phyloP scores from a whole-genome alignment of 2,888 invertebrate species.

The Caenorhabditis zanzibari region DNA sequence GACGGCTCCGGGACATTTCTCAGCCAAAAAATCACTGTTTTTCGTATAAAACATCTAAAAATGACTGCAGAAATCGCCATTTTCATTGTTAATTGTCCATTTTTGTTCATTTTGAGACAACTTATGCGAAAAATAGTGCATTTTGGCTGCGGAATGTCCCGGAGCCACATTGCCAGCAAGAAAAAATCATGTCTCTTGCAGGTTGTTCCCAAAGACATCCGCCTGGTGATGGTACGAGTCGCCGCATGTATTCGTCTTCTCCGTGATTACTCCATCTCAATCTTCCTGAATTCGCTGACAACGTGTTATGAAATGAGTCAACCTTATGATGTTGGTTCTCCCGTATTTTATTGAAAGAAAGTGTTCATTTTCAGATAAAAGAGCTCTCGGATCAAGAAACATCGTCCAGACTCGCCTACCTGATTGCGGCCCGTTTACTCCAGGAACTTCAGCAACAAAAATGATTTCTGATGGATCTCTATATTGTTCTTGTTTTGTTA shows the following conservation, averaged over 20 bases:
- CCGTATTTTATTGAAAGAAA: background rate
- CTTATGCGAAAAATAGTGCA: no score
- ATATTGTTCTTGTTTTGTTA: slow-evolving; percentile 16
- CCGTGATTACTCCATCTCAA: slow-evolving; percentile 91
- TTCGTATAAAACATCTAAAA: no score
- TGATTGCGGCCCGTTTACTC: slow-evolving; percentile 52
- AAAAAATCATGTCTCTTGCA: slow-evolving; percentile 83
- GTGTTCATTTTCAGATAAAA: slow-evolving; percentile 44
- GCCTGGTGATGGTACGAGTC: slow-evolving; percentile 92
- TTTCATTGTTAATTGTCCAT: no score
- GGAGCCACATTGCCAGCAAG: no score
- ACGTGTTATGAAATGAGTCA: slow-evolving; percentile 91
- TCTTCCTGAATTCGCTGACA: slow-evolving; percentile 94
- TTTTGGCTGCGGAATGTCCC: no score
- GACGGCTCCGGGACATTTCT: no score
- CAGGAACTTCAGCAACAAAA: slow-evolving; percentile 40
- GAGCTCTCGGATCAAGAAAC: slow-evolving; percentile 63
- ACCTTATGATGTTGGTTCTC: slow-evolving; percentile 52
- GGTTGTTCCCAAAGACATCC: slow-evolving; percentile 88
- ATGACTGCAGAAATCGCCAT: no score
- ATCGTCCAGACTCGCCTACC: slow-evolving; percentile 55
- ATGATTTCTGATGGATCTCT: slow-evolving; percentile 36
- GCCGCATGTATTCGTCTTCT: slow-evolving; percentile 93
- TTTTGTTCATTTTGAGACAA: no score
- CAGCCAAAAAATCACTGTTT: no score